A percentile compares a stretch with the other conserved stretches of the same genome.
phyloP scores from a whole-genome alignment of 2,113 vertebrate genomes.

The Platycercus adscitus region DNA sequence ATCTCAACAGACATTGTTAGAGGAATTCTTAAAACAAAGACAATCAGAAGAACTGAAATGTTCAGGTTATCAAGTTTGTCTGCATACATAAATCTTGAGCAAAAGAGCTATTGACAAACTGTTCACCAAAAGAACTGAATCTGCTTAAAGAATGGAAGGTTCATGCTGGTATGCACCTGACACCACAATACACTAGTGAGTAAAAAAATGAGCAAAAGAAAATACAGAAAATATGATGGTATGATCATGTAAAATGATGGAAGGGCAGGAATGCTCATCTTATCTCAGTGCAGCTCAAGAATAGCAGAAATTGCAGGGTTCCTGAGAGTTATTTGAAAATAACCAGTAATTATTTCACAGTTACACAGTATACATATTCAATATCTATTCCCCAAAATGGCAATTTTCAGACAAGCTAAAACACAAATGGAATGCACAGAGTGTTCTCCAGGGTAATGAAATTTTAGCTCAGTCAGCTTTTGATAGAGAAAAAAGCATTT shows the following conservation, averaged over 20 bases:
- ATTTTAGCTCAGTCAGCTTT: constrained; percentile 13
- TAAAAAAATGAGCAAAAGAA: neutral
- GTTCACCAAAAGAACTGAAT: neutral
- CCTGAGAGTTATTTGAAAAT: neutral
- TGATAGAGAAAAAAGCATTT: neutral
- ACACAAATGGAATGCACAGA: neutral
- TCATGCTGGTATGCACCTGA: neutral
- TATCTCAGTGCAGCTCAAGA: neutral
- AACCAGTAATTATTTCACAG: neutral
- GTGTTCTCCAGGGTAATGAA: neutral
- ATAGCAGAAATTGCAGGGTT: neutral
- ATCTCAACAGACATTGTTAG: neutral
- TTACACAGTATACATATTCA: neutral
- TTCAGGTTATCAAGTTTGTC: neutral
- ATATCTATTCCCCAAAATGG: neutral
- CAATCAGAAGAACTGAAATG: neutral
- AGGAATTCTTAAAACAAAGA: neutral
- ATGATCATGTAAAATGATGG: neutral
- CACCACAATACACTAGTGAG: neutral
- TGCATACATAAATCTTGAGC: neutral
- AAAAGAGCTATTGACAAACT: neutral
- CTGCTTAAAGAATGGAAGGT: neutral
- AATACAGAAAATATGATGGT: neutral
- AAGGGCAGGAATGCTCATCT: neutral
- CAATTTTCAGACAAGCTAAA: neutral